phyloP scores from a whole-genome alignment of 2,113 vertebrate genomes.

The Poeciliopsis retropinna region DNA sequence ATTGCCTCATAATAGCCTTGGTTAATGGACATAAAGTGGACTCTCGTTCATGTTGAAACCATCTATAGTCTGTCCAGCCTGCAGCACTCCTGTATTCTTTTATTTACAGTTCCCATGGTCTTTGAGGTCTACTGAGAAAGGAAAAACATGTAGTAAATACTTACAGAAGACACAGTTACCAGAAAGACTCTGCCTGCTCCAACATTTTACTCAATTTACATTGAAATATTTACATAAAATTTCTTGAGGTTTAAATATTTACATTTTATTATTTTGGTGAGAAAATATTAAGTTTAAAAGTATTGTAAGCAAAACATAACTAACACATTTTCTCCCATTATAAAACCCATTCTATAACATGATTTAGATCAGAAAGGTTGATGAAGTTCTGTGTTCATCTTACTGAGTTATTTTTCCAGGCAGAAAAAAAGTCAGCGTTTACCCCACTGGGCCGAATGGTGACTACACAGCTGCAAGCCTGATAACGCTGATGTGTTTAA shows the following conservation, averaged over 20 bases:
- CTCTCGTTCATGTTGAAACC: slow-evolving; percentile 56
- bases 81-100: slow-evolving; percentile 65
- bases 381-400: slow-evolving; percentile 31
- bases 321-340: no score
- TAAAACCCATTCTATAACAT: no score
- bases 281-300: no score
- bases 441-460: slow-evolving; percentile 18
- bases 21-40: slow-evolving; percentile 62
- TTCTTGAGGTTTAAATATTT: no score
- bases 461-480: slow-evolving; percentile 61
- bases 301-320: no score
- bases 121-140: slow-evolving; percentile 44
- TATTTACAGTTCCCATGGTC: slow-evolving; percentile 81
- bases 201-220: not conserved
- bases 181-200: not conserved
- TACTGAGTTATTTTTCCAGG: slow-evolving; percentile 3
- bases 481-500: slow-evolving; percentile 49
- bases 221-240: not conserved
- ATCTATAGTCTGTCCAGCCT: slow-evolving; percentile 38
- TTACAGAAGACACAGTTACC: no score
- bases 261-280: no score
- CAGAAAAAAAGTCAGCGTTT: slow-evolving; percentile 50
- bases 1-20: slow-evolving; percentile 51
- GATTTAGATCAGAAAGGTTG: not conserved
- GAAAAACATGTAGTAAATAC: slow-evolving; percentile 17